A percentile compares a stretch with the other conserved stretches of the same genome.
These are phyloP conservation scores for Phoronis australis DNA, from an alignment of 2,888 invertebrate species.

Conservation along the genomic window DNA sequence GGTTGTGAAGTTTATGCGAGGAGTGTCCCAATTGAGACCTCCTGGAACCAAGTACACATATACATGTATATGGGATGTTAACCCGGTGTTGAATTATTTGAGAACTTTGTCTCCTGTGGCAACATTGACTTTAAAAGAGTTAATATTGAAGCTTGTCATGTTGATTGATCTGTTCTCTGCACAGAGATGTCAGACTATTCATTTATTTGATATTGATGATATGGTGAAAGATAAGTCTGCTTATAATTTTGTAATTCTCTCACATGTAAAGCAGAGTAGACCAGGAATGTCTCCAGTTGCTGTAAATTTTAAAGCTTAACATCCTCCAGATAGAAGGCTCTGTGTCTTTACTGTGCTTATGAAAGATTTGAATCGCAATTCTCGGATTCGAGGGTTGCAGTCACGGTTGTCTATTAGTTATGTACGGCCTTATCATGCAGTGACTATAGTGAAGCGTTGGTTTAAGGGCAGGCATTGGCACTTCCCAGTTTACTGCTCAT, in stretches of 20 bases:
- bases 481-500: conserved; percentile 4
- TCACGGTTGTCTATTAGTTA: conserved; percentile 5
- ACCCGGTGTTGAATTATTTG: neutral
- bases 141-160: neutral
- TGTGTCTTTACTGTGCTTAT: neutral
- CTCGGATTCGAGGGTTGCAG: neutral
- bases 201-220: neutral
- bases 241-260: neutral
- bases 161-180: neutral
- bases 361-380: conserved; percentile 5
- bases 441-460: conserved; percentile 7
- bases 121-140: neutral
- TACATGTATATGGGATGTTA: neutral
- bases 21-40: neutral
- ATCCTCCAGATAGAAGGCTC: neutral
- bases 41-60: neutral
- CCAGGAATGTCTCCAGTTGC: neutral
- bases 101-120: neutral
- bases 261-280: conserved; percentile 2
- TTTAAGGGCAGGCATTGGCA: conserved; percentile 7
- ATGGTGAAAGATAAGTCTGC: neutral
- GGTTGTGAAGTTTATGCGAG: too few relatives aligned
- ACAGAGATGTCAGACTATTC: neutral
- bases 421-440: conserved; percentile 7
- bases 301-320: neutral